Conservation (phyloP, 2,113 vertebrate species). For the Plectropomus leopardus region DNA sequence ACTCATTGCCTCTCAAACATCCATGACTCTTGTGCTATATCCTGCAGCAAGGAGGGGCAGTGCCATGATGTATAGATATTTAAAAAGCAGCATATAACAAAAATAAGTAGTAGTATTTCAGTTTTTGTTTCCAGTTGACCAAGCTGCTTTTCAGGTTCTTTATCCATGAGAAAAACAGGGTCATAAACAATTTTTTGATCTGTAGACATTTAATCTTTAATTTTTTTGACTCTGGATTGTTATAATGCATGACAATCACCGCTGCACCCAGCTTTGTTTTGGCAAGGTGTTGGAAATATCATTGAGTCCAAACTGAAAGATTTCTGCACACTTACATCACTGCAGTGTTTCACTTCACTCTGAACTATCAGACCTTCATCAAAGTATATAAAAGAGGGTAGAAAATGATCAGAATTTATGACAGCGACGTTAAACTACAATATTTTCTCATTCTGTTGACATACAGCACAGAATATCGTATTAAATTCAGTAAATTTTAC, state of each 20-base stretch:
- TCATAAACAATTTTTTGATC: not conserved
- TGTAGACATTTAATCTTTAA: not conserved
- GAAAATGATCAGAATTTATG: not conserved
- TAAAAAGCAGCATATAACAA: not conserved
- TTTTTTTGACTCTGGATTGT: not conserved
- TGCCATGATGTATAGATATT: conserved; percentile 5
- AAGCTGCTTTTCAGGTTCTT: not conserved
- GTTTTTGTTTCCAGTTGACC: not conserved
- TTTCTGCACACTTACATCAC: too few species aligned
- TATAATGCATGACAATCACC: too few species aligned
- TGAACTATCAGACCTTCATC: too few species aligned
- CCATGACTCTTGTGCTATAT: conserved; percentile 49
- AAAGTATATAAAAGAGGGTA: not conserved
- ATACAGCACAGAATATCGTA: not conserved
- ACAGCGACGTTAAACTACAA: not conserved
- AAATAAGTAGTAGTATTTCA: not conserved
- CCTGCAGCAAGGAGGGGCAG: conserved; percentile 64
- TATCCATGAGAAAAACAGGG: not conserved
- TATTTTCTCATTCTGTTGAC: not conserved
- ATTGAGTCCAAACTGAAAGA: too few species aligned
- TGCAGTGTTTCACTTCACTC: too few species aligned
- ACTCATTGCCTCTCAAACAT: conserved; percentile 76
- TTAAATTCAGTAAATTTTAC: not conserved
- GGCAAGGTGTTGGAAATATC: too few species aligned
- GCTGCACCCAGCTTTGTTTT: too few species aligned